phyloP scores from a whole-genome alignment of 2,113 vertebrate species.

The Anthoscopus minutus region DNA sequence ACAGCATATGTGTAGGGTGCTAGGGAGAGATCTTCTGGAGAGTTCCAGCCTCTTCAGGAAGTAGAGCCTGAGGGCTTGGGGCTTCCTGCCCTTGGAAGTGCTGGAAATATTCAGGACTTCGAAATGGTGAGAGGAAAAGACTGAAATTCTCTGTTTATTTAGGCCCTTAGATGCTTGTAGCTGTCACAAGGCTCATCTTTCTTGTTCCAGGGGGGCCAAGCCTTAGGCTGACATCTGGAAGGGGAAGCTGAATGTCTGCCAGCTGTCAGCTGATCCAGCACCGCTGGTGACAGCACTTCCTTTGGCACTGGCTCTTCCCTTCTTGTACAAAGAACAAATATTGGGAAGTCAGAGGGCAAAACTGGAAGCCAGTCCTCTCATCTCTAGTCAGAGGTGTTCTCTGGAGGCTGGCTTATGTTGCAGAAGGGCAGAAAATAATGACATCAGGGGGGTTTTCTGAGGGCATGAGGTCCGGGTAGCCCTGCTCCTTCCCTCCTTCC shows the following conservation, averaged over 20 bases:
- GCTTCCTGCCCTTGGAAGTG: neutral
- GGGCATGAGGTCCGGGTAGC: neutral
- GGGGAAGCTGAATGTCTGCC: neutral
- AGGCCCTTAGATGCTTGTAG: neutral
- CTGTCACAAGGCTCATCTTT: neutral
- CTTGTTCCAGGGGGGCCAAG: neutral
- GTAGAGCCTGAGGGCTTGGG: neutral
- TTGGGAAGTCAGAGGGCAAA: neutral
- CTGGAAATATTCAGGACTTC: neutral
- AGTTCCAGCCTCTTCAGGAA: neutral
- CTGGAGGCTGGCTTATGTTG: neutral
- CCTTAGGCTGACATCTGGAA: neutral
- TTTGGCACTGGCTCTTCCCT: neutral
- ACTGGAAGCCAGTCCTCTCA: neutral
- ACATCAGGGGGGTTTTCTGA: neutral
- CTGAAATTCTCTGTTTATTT: neutral
- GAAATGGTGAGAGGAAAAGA: neutral
- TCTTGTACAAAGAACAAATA: neutral
- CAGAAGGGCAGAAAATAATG: neutral
- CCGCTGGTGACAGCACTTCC: neutral
- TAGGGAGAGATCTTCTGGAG: neutral
- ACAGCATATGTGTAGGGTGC: fast-evolving
- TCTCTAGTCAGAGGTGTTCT: neutral
- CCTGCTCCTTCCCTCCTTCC: neutral
- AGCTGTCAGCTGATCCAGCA: neutral